Evolutionary conservation across 2,888 invertebrate species (phyloP).

Genomic region (Sminthurinus aureus): DNA sequence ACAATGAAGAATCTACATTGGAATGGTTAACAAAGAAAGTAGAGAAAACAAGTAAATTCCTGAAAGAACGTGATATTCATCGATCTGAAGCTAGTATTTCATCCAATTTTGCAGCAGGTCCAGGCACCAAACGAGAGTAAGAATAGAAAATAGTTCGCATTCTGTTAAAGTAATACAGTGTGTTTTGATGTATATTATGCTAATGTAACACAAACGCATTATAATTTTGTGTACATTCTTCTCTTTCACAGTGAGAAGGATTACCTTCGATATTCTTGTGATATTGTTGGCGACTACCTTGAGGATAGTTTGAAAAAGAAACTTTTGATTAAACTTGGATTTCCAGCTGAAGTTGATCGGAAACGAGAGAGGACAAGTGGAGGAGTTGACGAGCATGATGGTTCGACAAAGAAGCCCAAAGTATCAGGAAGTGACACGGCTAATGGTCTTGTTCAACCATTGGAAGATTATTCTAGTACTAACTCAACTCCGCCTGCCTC

Average conservation of each 20-base stretch:
- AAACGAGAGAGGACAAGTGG: conserved; percentile 49
- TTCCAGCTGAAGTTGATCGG: conserved; percentile 68
- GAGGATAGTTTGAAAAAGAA: conserved; percentile 73
- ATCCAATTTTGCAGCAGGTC: conserved; percentile 77
- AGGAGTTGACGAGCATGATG: conserved; percentile 34
- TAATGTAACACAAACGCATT: not conserved
- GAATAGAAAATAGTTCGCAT: not conserved
- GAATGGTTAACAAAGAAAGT: conserved; percentile 79
- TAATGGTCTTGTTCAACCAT: conserved; percentile 43
- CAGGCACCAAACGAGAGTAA: conserved; percentile 51
- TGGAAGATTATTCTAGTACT: conserved; percentile 55
- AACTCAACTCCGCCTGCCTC: conserved; percentile 21
- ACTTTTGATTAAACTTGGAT: conserved; percentile 72
- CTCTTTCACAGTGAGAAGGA: conserved; percentile 47
- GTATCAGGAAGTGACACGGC: conserved; percentile 38
- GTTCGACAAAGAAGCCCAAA: conserved; percentile 49
- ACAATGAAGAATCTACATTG: conserved; percentile 79
- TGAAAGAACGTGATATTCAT: conserved; percentile 75
- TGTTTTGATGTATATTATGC: not conserved
- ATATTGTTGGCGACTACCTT: conserved; percentile 81
- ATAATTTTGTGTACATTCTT: not conserved
- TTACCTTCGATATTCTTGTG: conserved; percentile 77
- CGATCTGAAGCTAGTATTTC: conserved; percentile 75
- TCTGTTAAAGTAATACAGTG: not conserved
- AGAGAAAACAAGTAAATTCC: conserved; percentile 70